Percentiles rank a stretch among this genome's conserved stretches.
Evolutionary conservation across 2,797 vertebrate species (phyloP).

Genomic region (Etheostoma perlongum): DNA sequence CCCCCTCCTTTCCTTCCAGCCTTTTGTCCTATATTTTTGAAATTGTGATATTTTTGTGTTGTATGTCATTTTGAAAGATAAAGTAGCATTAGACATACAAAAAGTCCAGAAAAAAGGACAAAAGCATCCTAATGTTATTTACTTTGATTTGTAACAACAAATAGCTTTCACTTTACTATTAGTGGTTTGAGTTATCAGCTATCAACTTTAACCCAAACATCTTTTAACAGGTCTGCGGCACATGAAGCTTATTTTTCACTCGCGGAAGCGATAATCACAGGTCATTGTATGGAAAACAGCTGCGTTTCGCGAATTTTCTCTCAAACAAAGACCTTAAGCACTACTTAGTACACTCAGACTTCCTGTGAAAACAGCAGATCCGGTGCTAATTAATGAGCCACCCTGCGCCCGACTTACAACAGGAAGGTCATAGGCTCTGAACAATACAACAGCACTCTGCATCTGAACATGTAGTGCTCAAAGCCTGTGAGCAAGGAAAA

Average conservation of each 20-base stretch:
- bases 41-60: neutral
- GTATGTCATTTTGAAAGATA: neutral
- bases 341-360: slow-evolving; percentile 64
- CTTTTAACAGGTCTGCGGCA: neutral
- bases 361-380: slow-evolving; percentile 78
- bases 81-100: neutral
- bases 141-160: neutral
- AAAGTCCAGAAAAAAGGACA: neutral
- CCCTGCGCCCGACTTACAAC: slow-evolving; percentile 73
- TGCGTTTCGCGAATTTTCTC: slow-evolving; percentile 37
- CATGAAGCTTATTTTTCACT: neutral
- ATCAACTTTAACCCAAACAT: slow-evolving; percentile 13
- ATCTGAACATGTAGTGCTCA: slow-evolving; percentile 66
- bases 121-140: neutral
- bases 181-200: neutral
- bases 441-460: slow-evolving; percentile 76
- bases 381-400: slow-evolving; percentile 77
- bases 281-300: slow-evolving; percentile 70
- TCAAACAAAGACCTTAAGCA: slow-evolving; percentile 63
- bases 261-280: slow-evolving; percentile 35
- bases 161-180: neutral
- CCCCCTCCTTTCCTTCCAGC: neutral
- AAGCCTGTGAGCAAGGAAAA: slow-evolving; percentile 29
- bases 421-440: slow-evolving; percentile 80
- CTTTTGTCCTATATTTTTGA: neutral